These are phyloP conservation scores for Esox lucius DNA, from an alignment of 2,797 vertebrate genomes.

Conservation along the genomic window DNA sequence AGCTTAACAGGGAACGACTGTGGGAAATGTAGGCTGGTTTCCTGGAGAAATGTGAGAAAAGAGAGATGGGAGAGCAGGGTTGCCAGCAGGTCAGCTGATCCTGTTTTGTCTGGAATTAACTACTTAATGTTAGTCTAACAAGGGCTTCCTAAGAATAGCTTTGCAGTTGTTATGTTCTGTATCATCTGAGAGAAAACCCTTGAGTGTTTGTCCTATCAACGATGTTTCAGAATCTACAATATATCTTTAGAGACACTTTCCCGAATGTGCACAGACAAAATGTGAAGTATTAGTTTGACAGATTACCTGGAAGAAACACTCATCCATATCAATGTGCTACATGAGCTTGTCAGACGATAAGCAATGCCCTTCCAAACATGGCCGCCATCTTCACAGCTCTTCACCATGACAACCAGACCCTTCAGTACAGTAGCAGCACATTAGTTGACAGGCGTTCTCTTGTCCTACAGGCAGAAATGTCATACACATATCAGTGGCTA, in stretches of 20 bases:
- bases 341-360: constrained; percentile 8
- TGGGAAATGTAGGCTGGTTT: neutral
- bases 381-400: neutral
- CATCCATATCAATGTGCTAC: neutral
- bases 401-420: neutral
- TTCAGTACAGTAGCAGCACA: neutral
- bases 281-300: neutral
- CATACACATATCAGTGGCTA: constrained; percentile 81
- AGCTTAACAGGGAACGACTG: neutral
- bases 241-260: too few species aligned
- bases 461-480: constrained; percentile 70
- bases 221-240: too few species aligned
- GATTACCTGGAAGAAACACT: neutral
- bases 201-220: neutral
- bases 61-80: neutral
- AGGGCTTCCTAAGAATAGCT: neutral
- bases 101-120: neutral
- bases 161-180: neutral
- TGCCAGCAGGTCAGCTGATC: neutral
- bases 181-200: neutral
- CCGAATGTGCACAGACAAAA: neutral
- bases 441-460: constrained; percentile 49
- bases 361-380: constrained; percentile 7
- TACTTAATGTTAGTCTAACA: neutral
- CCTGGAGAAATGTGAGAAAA: neutral